phyloP scores from a whole-genome alignment of 2,113 vertebrate genomes.

The Apteryx owenii region DNA sequence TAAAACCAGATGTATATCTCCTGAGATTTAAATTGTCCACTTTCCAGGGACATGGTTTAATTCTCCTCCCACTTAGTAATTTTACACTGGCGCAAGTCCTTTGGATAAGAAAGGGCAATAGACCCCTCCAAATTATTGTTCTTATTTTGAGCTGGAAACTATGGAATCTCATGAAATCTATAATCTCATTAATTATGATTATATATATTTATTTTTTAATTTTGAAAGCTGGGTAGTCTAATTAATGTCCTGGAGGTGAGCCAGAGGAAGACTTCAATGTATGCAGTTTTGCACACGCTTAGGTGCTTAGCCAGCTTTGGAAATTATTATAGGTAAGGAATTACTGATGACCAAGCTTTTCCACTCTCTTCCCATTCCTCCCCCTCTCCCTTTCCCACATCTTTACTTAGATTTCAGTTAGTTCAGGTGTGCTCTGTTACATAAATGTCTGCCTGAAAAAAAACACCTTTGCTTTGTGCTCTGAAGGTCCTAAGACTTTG shows the following conservation, averaged over 20 bases:
- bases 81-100: neutral
- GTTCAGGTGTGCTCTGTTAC: constrained; percentile 27
- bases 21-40: constrained; percentile 7
- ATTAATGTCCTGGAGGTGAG: neutral
- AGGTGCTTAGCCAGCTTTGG: neutral
- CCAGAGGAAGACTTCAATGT: neutral
- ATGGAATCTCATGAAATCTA: neutral
- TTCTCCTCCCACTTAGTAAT: constrained; percentile 51
- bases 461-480: neutral
- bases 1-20: constrained; percentile 56
- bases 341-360: neutral
- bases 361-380: neutral
- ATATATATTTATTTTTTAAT: neutral
- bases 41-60: constrained; percentile 38
- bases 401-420: constrained; percentile 10
- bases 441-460: neutral
- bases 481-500: neutral
- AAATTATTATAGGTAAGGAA: constrained; percentile 8
- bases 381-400: neutral
- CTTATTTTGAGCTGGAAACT: neutral
- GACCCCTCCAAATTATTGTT: neutral
- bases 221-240: neutral
- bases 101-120: neutral
- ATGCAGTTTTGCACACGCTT: neutral
- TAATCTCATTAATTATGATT: neutral